These are phyloP conservation scores for Drosophila paramelanica DNA, from an alignment of 2,888 invertebrate genomes.

Conservation along the genomic window DNA sequence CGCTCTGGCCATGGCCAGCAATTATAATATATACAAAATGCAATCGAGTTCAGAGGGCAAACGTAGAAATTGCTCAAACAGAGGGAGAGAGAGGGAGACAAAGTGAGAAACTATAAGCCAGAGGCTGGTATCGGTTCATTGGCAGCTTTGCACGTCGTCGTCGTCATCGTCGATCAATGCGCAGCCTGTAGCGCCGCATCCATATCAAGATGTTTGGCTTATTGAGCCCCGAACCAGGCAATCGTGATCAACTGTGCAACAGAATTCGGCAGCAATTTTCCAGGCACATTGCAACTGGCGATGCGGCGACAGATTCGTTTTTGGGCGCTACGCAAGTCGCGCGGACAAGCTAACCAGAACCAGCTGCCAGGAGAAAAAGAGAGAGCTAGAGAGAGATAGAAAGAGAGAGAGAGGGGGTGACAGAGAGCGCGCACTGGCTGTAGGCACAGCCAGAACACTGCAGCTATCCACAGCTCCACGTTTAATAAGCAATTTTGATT, in stretches of 20 bases:
- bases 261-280: conserved; percentile 66
- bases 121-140: conserved; percentile 72
- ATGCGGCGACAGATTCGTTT: conserved; percentile 81
- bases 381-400: not conserved
- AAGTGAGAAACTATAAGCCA: conserved; percentile 8
- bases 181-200: conserved; percentile 74
- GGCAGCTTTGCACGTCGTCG: conserved; percentile 77
- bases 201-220: conserved; percentile 73
- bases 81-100: not conserved
- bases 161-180: conserved; percentile 64
- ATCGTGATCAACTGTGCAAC: conserved; percentile 70
- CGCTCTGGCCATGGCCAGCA: conserved; percentile 55
- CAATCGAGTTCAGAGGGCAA: conserved; percentile 76
- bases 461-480: conserved; percentile 66
- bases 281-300: conserved; percentile 49
- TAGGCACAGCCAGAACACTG: conserved; percentile 18
- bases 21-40: conserved; percentile 77
- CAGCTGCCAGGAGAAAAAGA: conserved; percentile 34
- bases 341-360: conserved; percentile 3
- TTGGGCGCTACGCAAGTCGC: conserved; percentile 65
- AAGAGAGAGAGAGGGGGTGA: not conserved
- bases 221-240: conserved; percentile 51
- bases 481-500: conserved; percentile 84
- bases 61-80: conserved; percentile 45
- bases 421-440: conserved; percentile 6